A percentile compares a stretch with the other conserved stretches of the same genome.
phyloP scores from a whole-genome alignment of 1,140 invertebrate species.

The Pinna nobilis region DNA sequence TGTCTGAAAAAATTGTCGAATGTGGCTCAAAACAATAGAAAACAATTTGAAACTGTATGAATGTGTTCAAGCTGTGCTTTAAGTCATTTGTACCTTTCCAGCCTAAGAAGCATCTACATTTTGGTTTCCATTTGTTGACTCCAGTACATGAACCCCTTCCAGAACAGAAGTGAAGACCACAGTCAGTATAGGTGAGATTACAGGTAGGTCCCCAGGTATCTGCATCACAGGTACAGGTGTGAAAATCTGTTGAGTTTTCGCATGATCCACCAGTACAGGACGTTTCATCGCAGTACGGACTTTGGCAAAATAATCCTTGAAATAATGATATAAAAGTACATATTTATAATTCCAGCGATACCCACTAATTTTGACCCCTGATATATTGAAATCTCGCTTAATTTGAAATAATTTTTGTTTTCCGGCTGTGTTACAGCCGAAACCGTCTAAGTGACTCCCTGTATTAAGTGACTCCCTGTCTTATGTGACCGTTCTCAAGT shows the following conservation, averaged over 20 bases:
- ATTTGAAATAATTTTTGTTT: too few species aligned
- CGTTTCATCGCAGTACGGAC: constrained; percentile 31
- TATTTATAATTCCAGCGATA: neutral
- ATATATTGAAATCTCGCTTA: too few species aligned
- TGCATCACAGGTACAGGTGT: constrained; percentile 30
- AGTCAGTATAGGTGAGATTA: constrained; percentile 25
- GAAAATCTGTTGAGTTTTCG: neutral
- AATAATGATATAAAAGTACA: neutral
- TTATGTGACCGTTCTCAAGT: too few species aligned
- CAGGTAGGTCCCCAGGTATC: constrained; percentile 41
- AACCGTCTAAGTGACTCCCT: too few species aligned
- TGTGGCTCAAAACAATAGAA: neutral
- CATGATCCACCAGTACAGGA: constrained; percentile 43
- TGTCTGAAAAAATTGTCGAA: neutral
- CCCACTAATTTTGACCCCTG: too few species aligned
- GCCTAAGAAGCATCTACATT: constrained; percentile 34
- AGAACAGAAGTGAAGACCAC: constrained; percentile 27
- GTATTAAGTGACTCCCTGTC: too few species aligned
- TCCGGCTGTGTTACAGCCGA: neutral
- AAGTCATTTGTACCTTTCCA: constrained; percentile 34
- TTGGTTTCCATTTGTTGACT: constrained; percentile 3
- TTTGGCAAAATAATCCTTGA: constrained; percentile 52
- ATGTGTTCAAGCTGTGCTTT: neutral
- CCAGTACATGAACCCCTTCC: constrained; percentile 29
- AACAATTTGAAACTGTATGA: neutral